phyloP scores from a whole-genome alignment of 2,888 invertebrate genomes.

The Leucozona laternaria region DNA sequence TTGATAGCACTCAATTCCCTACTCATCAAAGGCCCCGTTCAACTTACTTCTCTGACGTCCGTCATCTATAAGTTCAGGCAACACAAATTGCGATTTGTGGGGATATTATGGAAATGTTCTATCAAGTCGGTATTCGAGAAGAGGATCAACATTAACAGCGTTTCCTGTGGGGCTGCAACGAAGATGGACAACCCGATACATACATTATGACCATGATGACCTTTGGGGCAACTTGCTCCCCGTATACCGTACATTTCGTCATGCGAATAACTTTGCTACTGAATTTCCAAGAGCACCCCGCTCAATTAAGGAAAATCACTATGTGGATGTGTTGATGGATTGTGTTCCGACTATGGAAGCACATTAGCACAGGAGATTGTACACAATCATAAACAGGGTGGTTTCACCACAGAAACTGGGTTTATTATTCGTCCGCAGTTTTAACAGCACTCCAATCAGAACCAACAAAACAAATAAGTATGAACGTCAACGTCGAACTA shows the following conservation, averaged over 20 bases:
- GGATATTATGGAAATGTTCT: slow-evolving; percentile 78
- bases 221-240: slow-evolving; percentile 77
- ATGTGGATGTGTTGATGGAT: slow-evolving; percentile 78
- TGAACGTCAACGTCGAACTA: not conserved
- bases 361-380: slow-evolving; percentile 61
- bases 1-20: not conserved
- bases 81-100: slow-evolving; percentile 77
- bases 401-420: slow-evolving; percentile 76
- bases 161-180: slow-evolving; percentile 77
- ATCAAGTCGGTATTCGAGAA: slow-evolving; percentile 76
- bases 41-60: slow-evolving; percentile 78
- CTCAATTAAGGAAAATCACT: slow-evolving; percentile 66
- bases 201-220: slow-evolving; percentile 76
- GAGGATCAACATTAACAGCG: slow-evolving; percentile 77
- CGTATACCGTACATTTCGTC: slow-evolving; percentile 40
- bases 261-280: slow-evolving; percentile 39
- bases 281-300: slow-evolving; percentile 26
- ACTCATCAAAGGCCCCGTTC: slow-evolving; percentile 78
- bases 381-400: slow-evolving; percentile 57
- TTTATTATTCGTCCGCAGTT: slow-evolving; percentile 74
- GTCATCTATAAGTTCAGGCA: slow-evolving; percentile 78
- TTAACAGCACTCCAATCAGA: slow-evolving; percentile 27
- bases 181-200: slow-evolving; percentile 51
- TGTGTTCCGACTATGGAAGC: slow-evolving; percentile 76
- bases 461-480: slow-evolving; percentile 9